Evolutionary conservation across 2,888 invertebrate species (phyloP).

Genomic region (Netelia virgata): DNA sequence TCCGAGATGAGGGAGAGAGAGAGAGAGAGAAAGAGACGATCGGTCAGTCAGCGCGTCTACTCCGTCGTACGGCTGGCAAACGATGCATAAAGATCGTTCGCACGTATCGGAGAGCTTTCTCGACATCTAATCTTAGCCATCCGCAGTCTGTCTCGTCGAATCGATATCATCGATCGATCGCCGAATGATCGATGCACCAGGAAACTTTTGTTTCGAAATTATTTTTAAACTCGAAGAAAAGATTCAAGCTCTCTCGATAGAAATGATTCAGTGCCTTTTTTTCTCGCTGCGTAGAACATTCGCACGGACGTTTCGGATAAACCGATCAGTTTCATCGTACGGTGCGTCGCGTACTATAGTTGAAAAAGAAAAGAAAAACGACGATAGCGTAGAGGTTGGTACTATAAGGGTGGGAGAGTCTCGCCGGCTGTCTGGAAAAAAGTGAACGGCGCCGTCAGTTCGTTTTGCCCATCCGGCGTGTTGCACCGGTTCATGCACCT

Average conservation of each 20-base stretch:
- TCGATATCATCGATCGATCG: background rate
- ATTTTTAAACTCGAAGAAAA: too few relatives aligned
- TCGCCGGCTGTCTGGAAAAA: constrained; percentile 64
- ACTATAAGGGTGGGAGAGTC: constrained; percentile 48
- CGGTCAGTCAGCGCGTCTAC: constrained; percentile 55
- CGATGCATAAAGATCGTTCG: constrained; percentile 15
- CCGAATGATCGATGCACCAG: background rate
- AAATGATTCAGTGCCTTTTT: background rate
- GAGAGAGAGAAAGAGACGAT: constrained; percentile 32
- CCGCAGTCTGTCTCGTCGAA: background rate
- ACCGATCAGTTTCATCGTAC: constrained; percentile 8
- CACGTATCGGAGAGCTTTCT: constrained; percentile 3
- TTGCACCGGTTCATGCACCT: constrained; percentile 64
- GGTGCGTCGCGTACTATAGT: background rate
- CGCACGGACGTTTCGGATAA: background rate
- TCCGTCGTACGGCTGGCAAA: constrained; percentile 33
- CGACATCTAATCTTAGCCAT: constrained; percentile 29
- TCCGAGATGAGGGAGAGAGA: constrained; percentile 39
- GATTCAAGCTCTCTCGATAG: too few relatives aligned
- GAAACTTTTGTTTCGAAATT: background rate
- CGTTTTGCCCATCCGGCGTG: constrained; percentile 44
- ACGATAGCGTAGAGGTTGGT: background rate
- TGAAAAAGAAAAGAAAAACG: background rate
- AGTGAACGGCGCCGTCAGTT: constrained; percentile 59
- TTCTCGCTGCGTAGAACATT: background rate